These are phyloP conservation scores for Cynoglossus semilaevis DNA, from an alignment of 2,113 vertebrate species.

Conservation along the genomic window DNA sequence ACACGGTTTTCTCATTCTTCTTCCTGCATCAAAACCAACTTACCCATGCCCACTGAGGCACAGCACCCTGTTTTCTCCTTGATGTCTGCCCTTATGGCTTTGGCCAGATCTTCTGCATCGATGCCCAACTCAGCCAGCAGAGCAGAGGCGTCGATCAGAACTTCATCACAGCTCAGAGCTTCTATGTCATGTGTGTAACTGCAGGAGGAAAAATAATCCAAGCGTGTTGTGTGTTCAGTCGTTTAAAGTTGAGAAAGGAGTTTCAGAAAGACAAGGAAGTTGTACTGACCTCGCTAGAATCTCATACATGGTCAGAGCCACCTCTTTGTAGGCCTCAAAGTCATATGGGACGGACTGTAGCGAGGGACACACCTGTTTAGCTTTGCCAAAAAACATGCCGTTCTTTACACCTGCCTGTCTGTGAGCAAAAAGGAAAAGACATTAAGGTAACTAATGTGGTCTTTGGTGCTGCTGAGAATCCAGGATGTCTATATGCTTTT, in stretches of 20 bases:
- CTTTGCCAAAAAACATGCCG: constrained; percentile 96
- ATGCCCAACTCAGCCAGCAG: constrained; percentile 85
- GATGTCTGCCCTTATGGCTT: constrained; percentile 86
- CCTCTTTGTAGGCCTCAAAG: constrained; percentile 93
- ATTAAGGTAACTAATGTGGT: no score
- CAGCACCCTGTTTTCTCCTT: constrained; percentile 88
- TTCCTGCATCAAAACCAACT: constrained; percentile 42
- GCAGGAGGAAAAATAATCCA: constrained; percentile 14
- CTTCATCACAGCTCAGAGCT: constrained; percentile 97
- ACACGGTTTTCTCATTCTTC: background rate
- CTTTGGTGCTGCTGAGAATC: background rate
- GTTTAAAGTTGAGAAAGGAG: background rate
- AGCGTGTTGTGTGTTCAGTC: background rate
- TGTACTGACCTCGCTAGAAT: constrained; percentile 86
- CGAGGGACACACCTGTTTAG: constrained; percentile 89
- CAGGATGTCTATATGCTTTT: no score
- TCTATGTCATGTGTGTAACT: constrained; percentile 97
- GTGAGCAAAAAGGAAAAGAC: constrained; percentile 10
- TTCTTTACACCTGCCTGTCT: constrained; percentile 93
- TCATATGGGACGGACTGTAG: constrained; percentile 91
- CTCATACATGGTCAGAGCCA: constrained; percentile 89
- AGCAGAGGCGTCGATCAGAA: constrained; percentile 87
- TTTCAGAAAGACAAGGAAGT: background rate
- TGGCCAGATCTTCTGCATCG: constrained; percentile 85
- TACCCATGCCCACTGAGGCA: constrained; percentile 96